Evolutionary conservation across 2,888 invertebrate genomes (phyloP), one percentile per base, ranked within the genome.

Genomic region (Cheilosia vulpina): DNA sequence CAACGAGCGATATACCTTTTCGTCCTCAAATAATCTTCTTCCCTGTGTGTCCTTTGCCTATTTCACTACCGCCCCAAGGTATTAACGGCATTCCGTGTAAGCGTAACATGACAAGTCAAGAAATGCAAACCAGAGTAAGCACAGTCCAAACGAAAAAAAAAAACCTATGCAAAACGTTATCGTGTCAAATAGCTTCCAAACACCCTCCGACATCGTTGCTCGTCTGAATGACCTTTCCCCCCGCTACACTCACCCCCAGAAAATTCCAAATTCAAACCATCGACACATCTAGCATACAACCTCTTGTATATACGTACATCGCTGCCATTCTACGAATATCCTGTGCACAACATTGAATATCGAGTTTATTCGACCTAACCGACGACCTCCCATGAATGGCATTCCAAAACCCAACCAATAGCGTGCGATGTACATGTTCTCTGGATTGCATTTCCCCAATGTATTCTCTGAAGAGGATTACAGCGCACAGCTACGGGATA

Each of bases 331-430:
- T n/a, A 31, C 31, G 31, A 31, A 31, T 9, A 53, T 52, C 63
- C 15, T 24, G 13, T 65, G 19, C 27, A 53, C 53, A 66, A 53
- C 53, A 53, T 53, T 66, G 66, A 52, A 24, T 53, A 68, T 53
- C 66, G 34, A 69, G 47, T 69, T 69, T 57, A 69, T 57, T 21
- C 41, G 38, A 66, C 19, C 17, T 41, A 65, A 24, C 65, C n/a
- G 31, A 53, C 13, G 57, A 57, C n/a, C 24, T 19, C 19, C 57
- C 45, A 58, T 58, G 58, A 47, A 69, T 34, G 47, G 31, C 34
- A 45, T 38, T 24, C 11, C 38, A 41, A 15, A 45, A 9, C 19
- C 31, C 34, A 15, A 58, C 47, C 21, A 55, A 45, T 45, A 45
- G 31, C 9, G 43, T 68, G 55, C 31, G 43, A 17, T 27, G 53